Conservation (phyloP, 1,140 invertebrate species). For the Tetranychus urticae region DNA sequence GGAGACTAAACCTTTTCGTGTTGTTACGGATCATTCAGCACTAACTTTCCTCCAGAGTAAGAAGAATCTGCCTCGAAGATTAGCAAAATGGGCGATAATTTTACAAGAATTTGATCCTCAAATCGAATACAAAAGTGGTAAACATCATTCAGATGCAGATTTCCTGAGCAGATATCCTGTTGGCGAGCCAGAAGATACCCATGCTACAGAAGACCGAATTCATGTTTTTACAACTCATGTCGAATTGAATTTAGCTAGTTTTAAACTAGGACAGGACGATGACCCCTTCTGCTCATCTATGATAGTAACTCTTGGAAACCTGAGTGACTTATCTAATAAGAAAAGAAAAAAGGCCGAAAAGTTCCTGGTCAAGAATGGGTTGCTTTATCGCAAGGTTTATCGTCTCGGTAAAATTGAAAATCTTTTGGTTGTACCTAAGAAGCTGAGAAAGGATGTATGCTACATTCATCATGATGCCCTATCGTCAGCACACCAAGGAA, state of each 20-base stretch:
- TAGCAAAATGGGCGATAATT: constrained; percentile 11
- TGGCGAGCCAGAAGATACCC: no score
- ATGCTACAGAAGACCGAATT: no score
- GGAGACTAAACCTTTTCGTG: no score
- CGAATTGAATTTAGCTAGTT: neutral
- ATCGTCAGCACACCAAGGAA: neutral
- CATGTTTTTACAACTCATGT: no score
- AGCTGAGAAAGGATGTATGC: no score
- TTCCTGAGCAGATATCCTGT: constrained; percentile 2
- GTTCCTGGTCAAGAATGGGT: constrained; percentile 4
- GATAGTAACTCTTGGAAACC: constrained; percentile 22
- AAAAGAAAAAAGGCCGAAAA: neutral
- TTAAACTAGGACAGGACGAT: neutral
- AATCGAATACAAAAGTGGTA: constrained; percentile 8
- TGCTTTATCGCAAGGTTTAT: no score
- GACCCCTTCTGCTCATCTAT: constrained; percentile 15
- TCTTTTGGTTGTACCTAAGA: no score
- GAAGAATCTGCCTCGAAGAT: constrained; percentile 19
- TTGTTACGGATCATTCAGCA: constrained; percentile 27
- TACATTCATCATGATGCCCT: neutral
- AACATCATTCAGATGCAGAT: constrained; percentile 5
- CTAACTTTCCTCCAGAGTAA: constrained; percentile 22
- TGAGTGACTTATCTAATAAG: no score
- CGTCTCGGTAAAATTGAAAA: no score
- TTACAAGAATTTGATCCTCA: constrained; percentile 11